Percentiles rank a stretch among this genome's conserved stretches.
phyloP scores from a whole-genome alignment of 2,113 vertebrate genomes.

The Drymodes brunneopygia region DNA sequence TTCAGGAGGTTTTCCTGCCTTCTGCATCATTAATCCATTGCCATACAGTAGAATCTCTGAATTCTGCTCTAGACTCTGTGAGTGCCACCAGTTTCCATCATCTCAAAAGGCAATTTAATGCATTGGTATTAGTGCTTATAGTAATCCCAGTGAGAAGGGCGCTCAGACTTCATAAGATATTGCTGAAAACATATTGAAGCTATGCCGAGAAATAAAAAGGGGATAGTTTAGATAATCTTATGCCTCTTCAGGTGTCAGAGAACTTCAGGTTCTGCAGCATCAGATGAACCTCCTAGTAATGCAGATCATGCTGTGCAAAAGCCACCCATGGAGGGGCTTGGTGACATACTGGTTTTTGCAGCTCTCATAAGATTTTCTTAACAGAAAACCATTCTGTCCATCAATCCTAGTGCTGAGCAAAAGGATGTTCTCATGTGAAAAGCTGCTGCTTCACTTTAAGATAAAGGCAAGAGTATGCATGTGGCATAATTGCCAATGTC shows the following conservation, averaged over 20 bases:
- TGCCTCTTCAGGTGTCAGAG: not conserved
- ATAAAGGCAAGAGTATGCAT: not conserved
- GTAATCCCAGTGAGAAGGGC: not conserved
- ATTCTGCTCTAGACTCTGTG: not conserved
- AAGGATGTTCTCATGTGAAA: not conserved
- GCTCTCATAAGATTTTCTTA: not conserved
- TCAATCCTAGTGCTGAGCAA: not conserved
- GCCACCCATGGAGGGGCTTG: not conserved
- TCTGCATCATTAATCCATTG: not conserved
- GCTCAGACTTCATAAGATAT: not conserved
- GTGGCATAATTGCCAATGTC: not conserved
- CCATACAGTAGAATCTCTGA: not conserved
- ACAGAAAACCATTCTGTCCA: not conserved
- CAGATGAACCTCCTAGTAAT: not conserved
- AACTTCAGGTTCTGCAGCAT: not conserved
- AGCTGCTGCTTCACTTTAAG: not conserved
- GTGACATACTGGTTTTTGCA: not conserved
- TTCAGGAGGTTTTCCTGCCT: not conserved
- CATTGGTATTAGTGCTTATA: not conserved
- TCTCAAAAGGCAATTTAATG: not conserved
- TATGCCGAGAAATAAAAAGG: not conserved
- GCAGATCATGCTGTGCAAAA: not conserved
- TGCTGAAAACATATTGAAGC: not conserved
- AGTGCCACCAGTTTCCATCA: not conserved
- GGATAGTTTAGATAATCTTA: not conserved